A percentile compares a stretch with the other conserved stretches of the same genome.
phyloP scores from a whole-genome alignment of 2,113 vertebrate species.

The Panthera leo region DNA sequence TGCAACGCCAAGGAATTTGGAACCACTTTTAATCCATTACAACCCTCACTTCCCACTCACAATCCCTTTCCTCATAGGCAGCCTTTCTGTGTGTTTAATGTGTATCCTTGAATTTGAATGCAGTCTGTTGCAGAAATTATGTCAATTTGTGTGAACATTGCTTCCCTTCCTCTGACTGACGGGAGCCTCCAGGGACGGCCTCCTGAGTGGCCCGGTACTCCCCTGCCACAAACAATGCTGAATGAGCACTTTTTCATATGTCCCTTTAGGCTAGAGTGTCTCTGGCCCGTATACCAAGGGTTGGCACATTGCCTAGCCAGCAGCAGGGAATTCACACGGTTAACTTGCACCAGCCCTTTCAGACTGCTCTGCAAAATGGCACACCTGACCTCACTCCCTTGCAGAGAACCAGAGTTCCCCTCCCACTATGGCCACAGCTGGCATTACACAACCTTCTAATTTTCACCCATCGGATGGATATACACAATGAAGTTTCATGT shows the following conservation, averaged over 20 bases:
- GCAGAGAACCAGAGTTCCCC: neutral
- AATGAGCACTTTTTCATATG: neutral
- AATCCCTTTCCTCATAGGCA: fast-evolving
- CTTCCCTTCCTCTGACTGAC: neutral
- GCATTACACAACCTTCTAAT: neutral
- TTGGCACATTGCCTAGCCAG: no score
- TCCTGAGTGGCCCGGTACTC: neutral
- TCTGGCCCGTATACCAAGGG: fast-evolving
- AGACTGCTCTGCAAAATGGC: neutral
- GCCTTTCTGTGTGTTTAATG: fast-evolving
- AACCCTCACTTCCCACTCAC: no score
- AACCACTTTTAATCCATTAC: neutral
- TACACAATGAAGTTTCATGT: neutral
- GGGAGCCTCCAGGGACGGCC: neutral
- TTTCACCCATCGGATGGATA: neutral
- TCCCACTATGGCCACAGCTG: neutral
- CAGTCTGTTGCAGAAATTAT: neutral
- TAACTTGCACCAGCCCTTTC: fast-evolving
- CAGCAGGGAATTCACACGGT: neutral
- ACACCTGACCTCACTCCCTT: neutral
- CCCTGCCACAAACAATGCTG: neutral
- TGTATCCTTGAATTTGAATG: neutral
- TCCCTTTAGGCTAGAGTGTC: neutral
- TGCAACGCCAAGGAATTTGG: fast-evolving
- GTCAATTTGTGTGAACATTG: fast-evolving